Percentiles rank a stretch among this genome's conserved stretches.
Evolutionary conservation across 2,888 invertebrate species (phyloP).

Genomic region (Margaritifera margaritifera): DNA sequence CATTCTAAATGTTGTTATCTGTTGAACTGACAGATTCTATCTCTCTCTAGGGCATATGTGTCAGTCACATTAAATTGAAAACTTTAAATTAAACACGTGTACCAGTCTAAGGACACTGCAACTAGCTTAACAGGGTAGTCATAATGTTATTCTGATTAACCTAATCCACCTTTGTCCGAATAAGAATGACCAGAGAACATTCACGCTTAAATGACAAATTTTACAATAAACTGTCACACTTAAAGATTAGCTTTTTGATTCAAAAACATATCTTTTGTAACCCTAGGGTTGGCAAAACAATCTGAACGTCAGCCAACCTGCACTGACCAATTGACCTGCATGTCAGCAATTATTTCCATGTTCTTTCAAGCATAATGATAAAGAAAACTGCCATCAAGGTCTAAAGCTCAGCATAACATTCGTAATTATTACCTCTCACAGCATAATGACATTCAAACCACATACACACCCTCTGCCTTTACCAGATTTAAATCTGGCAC

Average conservation of each 20-base stretch:
- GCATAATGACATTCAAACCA: constrained; percentile 29
- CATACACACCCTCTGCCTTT: constrained; percentile 13
- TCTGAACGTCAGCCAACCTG: constrained; percentile 27
- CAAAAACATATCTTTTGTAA: constrained; percentile 19
- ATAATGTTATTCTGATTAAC: too few relatives aligned
- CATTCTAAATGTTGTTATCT: too few relatives aligned
- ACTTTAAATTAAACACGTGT: too few relatives aligned
- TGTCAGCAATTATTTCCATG: constrained; percentile 25
- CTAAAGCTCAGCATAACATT: constrained; percentile 25
- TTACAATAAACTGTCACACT: too few relatives aligned
- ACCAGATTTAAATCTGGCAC: constrained; percentile 18
- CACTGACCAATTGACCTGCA: constrained; percentile 36
- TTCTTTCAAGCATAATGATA: constrained; percentile 32
- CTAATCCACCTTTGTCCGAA: too few relatives aligned
- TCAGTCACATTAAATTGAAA: too few relatives aligned
- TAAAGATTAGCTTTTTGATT: constrained; percentile 13
- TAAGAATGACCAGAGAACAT: too few relatives aligned
- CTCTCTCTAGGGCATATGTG: too few relatives aligned
- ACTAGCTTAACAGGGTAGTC: too few relatives aligned
- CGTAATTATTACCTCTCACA: constrained; percentile 33
- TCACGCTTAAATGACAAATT: too few relatives aligned
- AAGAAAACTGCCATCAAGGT: constrained; percentile 33
- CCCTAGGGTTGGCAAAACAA: constrained; percentile 27
- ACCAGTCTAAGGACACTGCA: too few relatives aligned
- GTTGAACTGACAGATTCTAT: too few relatives aligned